Conservation (phyloP, 23 tunicate genomes). For the Clavelina lepadiformis region DNA sequence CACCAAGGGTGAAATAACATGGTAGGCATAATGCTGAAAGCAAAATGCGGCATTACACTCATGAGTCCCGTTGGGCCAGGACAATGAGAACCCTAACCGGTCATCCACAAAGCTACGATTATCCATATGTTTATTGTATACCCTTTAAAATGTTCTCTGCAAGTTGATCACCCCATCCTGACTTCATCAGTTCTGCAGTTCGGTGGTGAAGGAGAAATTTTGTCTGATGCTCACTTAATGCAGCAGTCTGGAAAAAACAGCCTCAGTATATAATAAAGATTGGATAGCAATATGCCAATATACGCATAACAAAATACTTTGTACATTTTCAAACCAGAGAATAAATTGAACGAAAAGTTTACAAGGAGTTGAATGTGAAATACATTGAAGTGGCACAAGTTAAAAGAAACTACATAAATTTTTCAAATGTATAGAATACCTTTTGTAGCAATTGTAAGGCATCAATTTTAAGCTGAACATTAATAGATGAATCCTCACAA, state of each 20-base stretch:
- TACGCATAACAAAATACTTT: neutral
- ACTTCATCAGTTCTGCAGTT: constrained; percentile 17
- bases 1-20: no score
- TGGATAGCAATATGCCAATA: neutral
- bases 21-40: no score
- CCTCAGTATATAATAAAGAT: neutral
- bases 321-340: no score
- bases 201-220: constrained; percentile 32
- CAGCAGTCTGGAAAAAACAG: constrained; percentile 15
- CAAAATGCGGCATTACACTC: no score
- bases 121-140: neutral
- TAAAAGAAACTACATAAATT: neutral
- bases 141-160: constrained; percentile 20
- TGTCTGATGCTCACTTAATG: constrained; percentile 15
- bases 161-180: constrained; percentile 35
- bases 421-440: constrained; percentile 5
- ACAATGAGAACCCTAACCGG: no score
- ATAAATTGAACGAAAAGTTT: no score
- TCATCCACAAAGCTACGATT: no score
- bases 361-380: neutral
- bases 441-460: constrained; percentile 42
- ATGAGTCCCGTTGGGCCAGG: no score
- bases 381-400: neutral
- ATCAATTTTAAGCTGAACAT: constrained; percentile 22
- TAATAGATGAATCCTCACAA: constrained; percentile 12